phyloP scores from a whole-genome alignment of 1,140 invertebrate genomes.

The Conus betulinus region DNA sequence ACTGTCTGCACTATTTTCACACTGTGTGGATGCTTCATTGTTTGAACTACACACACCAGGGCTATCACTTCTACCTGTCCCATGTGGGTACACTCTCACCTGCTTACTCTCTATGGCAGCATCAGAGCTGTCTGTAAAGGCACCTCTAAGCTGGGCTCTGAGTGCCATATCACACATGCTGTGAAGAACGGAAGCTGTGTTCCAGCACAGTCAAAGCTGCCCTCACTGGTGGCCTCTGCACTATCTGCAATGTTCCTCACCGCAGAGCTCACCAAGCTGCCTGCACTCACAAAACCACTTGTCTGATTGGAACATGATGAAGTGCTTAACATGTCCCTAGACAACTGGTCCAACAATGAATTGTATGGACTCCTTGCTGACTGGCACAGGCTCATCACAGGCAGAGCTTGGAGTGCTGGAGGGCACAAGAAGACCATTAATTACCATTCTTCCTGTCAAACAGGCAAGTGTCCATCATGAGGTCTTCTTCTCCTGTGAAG shows the following conservation, averaged over 20 bases:
- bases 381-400: slow-evolving; percentile 13
- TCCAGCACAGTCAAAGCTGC: background rate
- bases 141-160: slow-evolving; percentile 3
- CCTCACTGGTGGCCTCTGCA: background rate
- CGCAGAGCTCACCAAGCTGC: background rate
- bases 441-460: slow-evolving; percentile 5
- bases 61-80: slow-evolving; percentile 1
- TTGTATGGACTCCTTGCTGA: background rate
- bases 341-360: background rate
- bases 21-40: slow-evolving; percentile 10
- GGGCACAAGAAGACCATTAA: background rate
- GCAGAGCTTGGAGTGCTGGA: background rate
- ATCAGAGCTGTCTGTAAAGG: slow-evolving; percentile 20
- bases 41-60: slow-evolving; percentile 20
- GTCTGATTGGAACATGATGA: background rate
- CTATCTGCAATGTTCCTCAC: background rate
- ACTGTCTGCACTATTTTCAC: slow-evolving; percentile 26
- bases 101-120: slow-evolving; percentile 3
- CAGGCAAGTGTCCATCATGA: background rate
- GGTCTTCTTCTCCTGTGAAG: background rate
- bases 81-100: background rate
- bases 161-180: background rate
- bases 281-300: background rate
- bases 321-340: slow-evolving; percentile 17
- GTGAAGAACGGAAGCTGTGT: background rate